Evolutionary conservation across 1,140 invertebrate genomes (phyloP).

Genomic region (Diorhabda elongata): DNA sequence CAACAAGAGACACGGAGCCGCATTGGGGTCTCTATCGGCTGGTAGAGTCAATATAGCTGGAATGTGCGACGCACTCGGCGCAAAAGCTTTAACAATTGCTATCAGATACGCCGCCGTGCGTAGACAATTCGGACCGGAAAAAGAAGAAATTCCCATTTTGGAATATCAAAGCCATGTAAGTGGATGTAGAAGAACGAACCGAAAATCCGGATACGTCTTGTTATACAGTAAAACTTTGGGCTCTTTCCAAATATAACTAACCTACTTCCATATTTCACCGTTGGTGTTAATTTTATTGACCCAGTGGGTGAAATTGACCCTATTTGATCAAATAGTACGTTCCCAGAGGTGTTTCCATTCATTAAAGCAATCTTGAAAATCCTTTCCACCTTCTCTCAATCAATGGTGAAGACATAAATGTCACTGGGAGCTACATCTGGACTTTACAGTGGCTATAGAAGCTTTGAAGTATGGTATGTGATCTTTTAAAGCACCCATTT

Average conservation of each 20-base stretch:
- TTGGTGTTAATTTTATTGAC: too few relatives aligned
- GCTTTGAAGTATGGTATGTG: too few relatives aligned
- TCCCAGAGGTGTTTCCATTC: too few relatives aligned
- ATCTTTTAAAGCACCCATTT: too few relatives aligned
- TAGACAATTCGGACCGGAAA: conserved; percentile 79
- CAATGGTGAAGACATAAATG: too few relatives aligned
- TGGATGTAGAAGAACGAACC: conserved; percentile 19
- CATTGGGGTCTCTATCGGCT: conserved; percentile 79
- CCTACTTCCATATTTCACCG: not conserved
- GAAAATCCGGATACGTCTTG: not conserved
- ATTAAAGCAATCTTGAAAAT: too few relatives aligned
- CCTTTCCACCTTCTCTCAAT: too few relatives aligned
- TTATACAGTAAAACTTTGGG: not conserved
- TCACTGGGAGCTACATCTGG: too few relatives aligned
- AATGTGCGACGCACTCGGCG: conserved; percentile 68
- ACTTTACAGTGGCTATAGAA: too few relatives aligned
- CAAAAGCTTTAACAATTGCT: conserved; percentile 75
- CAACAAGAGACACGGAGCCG: conserved; percentile 72
- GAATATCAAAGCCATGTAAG: conserved; percentile 85
- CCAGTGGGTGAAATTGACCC: too few relatives aligned
- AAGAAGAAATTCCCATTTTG: conserved; percentile 75
- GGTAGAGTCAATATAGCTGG: conserved; percentile 71
- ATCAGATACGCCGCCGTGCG: conserved; percentile 85
- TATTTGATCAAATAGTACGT: too few relatives aligned
- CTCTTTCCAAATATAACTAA: not conserved